These are phyloP conservation scores for Macrostomum cliftonense DNA, from an alignment of 2,888 invertebrate genomes.

Conservation along the genomic window DNA sequence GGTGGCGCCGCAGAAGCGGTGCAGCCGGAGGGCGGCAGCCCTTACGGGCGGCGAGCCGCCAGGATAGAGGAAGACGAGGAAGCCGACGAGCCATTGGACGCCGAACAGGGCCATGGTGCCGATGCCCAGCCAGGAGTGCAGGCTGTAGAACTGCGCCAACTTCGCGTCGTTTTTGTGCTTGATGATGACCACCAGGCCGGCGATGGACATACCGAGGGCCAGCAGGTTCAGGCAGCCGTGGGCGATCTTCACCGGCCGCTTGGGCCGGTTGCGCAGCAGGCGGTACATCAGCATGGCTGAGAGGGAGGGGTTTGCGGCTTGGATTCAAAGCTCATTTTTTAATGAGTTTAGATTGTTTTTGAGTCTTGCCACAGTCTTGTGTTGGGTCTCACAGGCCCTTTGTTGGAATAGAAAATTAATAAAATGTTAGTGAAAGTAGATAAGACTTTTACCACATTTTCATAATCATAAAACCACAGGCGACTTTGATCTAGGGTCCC, in stretches of 20 bases:
- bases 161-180: constrained; percentile 30
- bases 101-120: constrained; percentile 53
- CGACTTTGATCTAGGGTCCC: too few relatives aligned
- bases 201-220: constrained; percentile 49
- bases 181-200: constrained; percentile 58
- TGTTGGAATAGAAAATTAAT: too few relatives aligned
- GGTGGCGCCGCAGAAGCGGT: constrained; percentile 54
- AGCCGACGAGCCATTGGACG: constrained; percentile 53
- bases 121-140: constrained; percentile 65
- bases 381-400: too few relatives aligned
- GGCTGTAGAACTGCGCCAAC: constrained; percentile 43
- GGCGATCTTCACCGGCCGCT: constrained; percentile 53
- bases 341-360: too few relatives aligned
- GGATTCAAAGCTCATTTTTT: too few relatives aligned
- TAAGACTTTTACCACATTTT: too few relatives aligned
- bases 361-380: too few relatives aligned
- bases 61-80: constrained; percentile 54
- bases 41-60: constrained; percentile 47
- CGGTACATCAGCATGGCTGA: constrained; percentile 62
- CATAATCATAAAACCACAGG: too few relatives aligned
- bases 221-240: constrained; percentile 53
- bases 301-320: constrained; percentile 17
- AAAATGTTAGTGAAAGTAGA: too few relatives aligned
- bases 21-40: constrained; percentile 51
- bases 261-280: constrained; percentile 51